Evolutionary conservation across 2,113 vertebrate species (phyloP).

Genomic region (Salminus brasiliensis): DNA sequence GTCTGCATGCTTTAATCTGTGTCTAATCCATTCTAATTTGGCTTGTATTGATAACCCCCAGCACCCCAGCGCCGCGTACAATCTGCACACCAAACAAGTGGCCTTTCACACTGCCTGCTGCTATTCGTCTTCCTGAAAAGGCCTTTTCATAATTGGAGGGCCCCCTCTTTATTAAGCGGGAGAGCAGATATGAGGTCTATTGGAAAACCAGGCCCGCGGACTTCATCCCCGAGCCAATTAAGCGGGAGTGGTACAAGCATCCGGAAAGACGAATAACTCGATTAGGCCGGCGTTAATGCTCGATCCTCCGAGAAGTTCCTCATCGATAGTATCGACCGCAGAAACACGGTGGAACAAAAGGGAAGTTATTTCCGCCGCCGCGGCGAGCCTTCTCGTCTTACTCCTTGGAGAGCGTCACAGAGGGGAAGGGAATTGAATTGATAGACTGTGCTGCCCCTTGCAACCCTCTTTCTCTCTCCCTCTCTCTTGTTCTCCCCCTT

Average conservation of each 20-base stretch:
- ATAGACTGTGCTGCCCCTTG: slow-evolving; percentile 22
- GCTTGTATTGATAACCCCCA: slow-evolving; percentile 66
- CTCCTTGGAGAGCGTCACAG: slow-evolving; percentile 9
- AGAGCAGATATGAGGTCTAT: slow-evolving; percentile 9
- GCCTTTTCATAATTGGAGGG: slow-evolving; percentile 55
- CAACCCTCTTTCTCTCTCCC: background rate
- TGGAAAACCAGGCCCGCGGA: background rate
- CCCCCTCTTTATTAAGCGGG: slow-evolving; percentile 47
- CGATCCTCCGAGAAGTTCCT: slow-evolving; percentile 35
- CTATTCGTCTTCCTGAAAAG: slow-evolving; percentile 57
- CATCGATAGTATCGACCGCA: slow-evolving; percentile 56
- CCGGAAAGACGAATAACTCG: slow-evolving; percentile 60
- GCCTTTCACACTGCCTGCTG: slow-evolving; percentile 38
- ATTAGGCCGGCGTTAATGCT: slow-evolving; percentile 57
- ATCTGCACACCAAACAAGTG: slow-evolving; percentile 43
- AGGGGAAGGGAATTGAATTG: slow-evolving; percentile 42
- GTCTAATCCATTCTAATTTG: slow-evolving; percentile 74
- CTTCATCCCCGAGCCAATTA: slow-evolving; percentile 48
- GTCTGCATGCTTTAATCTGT: slow-evolving; percentile 60
- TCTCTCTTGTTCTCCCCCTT: slow-evolving; percentile 46
- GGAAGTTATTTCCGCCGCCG: slow-evolving; percentile 27
- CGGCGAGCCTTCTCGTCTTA: slow-evolving; percentile 24
- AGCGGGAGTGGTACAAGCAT: slow-evolving; percentile 33
- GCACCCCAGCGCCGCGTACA: slow-evolving; percentile 26
- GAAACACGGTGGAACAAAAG: slow-evolving; percentile 33